Percentiles rank a stretch among this genome's conserved stretches.
These are phyloP conservation scores for Rhyzopertha dominica DNA, from an alignment of 1,140 invertebrate species.

Conservation along the genomic window DNA sequence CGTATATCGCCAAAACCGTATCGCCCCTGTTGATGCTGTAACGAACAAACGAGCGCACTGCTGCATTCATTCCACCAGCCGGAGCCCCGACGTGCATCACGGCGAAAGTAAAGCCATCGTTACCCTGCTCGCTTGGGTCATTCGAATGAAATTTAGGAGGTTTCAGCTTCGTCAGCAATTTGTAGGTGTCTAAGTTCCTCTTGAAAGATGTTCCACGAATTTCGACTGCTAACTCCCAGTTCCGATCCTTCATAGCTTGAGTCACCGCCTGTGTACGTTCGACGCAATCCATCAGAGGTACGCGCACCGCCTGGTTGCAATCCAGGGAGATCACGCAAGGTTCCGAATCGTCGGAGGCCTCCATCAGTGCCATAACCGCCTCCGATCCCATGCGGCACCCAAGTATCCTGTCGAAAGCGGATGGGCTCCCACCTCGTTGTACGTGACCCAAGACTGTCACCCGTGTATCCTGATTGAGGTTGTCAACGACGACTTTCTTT, in stretches of 20 bases:
- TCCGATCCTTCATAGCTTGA: slow-evolving; percentile 84
- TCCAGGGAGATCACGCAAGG: slow-evolving; percentile 96
- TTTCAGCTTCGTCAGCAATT: slow-evolving; percentile 90
- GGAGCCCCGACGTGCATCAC: slow-evolving; percentile 99
- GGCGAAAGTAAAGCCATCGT: slow-evolving; percentile 78
- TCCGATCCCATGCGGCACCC: slow-evolving; percentile 99
- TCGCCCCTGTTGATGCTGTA: slow-evolving; percentile 91
- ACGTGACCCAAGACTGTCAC: slow-evolving; percentile 98
- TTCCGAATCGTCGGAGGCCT: slow-evolving; percentile 85
- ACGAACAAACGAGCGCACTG: slow-evolving; percentile 92
- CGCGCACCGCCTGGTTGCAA: slow-evolving; percentile 94
- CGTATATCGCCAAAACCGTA: slow-evolving; percentile 89
- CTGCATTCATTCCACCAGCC: slow-evolving; percentile 98
- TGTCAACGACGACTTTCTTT: slow-evolving; percentile 82
- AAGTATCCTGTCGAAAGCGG: slow-evolving; percentile 98
- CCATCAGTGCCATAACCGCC: slow-evolving; percentile 96
- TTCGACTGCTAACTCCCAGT: slow-evolving; percentile 91
- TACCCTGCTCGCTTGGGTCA: slow-evolving; percentile 51
- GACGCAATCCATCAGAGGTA: slow-evolving; percentile 98
- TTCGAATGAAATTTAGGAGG: slow-evolving; percentile 62
- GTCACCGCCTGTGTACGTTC: slow-evolving; percentile 90
- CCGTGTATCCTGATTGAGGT: slow-evolving; percentile 92
- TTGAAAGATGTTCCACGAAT: slow-evolving; percentile 91
- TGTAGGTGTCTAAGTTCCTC: slow-evolving; percentile 95
- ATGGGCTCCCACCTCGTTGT: slow-evolving; percentile 95